A percentile compares a stretch with the other conserved stretches of the same genome.
Conservation (phyloP, 2,797 vertebrate species). For the Squalus acanthias region DNA sequence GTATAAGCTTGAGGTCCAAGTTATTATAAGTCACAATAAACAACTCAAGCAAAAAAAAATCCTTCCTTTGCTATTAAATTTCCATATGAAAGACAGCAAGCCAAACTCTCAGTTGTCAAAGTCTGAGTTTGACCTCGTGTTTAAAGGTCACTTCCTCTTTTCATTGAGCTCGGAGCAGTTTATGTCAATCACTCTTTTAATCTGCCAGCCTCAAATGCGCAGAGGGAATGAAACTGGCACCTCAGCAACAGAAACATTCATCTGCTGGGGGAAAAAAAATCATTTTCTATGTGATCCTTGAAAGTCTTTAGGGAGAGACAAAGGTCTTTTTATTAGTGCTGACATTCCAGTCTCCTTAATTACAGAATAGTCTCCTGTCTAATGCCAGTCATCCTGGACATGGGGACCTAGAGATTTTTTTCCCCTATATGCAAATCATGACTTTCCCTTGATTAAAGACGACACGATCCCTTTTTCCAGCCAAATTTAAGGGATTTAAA, state of each 20-base stretch:
- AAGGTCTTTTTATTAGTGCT: slow-evolving; percentile 32
- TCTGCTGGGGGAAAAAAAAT: neutral
- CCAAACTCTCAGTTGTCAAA: slow-evolving; percentile 55
- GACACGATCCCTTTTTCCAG: too few species aligned
- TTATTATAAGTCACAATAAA: neutral
- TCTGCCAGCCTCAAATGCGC: slow-evolving; percentile 44
- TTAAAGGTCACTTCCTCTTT: slow-evolving; percentile 67
- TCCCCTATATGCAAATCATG: neutral
- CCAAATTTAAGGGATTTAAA: neutral
- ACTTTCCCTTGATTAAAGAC: neutral
- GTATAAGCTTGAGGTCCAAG: neutral
- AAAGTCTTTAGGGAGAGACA: slow-evolving; percentile 28
- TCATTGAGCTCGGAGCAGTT: slow-evolving; percentile 51
- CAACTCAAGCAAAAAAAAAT: neutral
- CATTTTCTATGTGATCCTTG: slow-evolving; percentile 19
- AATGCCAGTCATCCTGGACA: neutral
- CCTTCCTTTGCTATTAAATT: slow-evolving; percentile 22
- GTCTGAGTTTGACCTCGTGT: slow-evolving; percentile 47
- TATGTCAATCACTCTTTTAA: slow-evolving; percentile 56
- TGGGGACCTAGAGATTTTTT: neutral
- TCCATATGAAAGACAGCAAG: slow-evolving; percentile 29
- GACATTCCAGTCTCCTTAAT: slow-evolving; percentile 30
- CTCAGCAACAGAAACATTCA: slow-evolving; percentile 32
- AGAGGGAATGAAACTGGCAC: slow-evolving; percentile 12
- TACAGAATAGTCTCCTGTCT: slow-evolving; percentile 17